Evolutionary conservation across 1,140 invertebrate genomes (phyloP).

Genomic region (Carposina sasakii): DNA sequence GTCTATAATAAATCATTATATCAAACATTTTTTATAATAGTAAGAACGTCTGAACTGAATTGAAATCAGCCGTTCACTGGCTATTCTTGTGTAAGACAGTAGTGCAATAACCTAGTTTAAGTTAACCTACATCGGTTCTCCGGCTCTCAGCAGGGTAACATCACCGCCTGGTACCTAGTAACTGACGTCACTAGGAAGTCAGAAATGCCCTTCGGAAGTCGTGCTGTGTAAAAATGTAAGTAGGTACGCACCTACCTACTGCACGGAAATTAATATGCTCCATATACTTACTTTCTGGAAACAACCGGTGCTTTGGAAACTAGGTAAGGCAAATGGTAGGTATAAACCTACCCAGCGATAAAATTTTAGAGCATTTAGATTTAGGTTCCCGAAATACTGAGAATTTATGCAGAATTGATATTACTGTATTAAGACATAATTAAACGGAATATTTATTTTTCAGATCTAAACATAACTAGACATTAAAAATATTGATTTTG

Average conservation of each 20-base stretch:
- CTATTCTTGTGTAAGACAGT: slow-evolving; percentile 46
- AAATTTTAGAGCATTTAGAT: no score
- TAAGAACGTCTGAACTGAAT: slow-evolving; percentile 31
- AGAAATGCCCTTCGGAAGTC: slow-evolving; percentile 41
- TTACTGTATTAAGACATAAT: no score
- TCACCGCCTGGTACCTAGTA: slow-evolving; percentile 62
- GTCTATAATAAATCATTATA: neutral
- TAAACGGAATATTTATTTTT: slow-evolving; percentile 44
- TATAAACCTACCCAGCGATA: no score
- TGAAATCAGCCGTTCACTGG: slow-evolving; percentile 44
- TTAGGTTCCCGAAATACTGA: no score
- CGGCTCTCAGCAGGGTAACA: slow-evolving; percentile 52
- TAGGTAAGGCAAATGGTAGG: no score
- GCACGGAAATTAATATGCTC: slow-evolving; percentile 58
- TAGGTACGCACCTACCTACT: no score
- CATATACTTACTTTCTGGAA: slow-evolving; percentile 50
- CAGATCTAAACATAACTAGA: no score
- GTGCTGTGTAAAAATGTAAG: slow-evolving; percentile 38
- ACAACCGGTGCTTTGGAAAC: slow-evolving; percentile 36
- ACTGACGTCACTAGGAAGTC: slow-evolving; percentile 61
- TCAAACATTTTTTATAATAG: slow-evolving; percentile 33
- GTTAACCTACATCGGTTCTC: slow-evolving; percentile 67
- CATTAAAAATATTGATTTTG: no score
- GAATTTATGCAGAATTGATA: no score
- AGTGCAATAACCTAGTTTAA: slow-evolving; percentile 73